phyloP scores from a whole-genome alignment of 2,797 vertebrate genomes.

The Rhadinocentrus ornatus region DNA sequence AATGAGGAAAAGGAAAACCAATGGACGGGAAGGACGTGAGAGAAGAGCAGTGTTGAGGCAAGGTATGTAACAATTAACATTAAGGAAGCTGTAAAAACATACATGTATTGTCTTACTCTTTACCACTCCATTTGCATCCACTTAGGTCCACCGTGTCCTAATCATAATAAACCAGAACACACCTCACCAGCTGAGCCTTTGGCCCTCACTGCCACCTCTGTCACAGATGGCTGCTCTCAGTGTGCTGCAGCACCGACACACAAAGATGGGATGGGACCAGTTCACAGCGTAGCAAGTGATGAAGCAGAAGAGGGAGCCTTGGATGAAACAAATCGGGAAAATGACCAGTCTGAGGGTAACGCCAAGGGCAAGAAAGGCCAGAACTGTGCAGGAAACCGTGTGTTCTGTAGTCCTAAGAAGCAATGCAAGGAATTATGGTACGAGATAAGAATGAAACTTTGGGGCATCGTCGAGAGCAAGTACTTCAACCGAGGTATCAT shows the following conservation, averaged over 20 bases:
- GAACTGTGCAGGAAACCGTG: background rate
- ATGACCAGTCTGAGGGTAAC: slow-evolving; percentile 23
- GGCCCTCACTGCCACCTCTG: slow-evolving; percentile 78
- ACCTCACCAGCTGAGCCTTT: slow-evolving; percentile 76
- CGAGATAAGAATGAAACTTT: slow-evolving; percentile 81
- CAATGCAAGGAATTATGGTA: slow-evolving; percentile 73
- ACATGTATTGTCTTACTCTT: background rate
- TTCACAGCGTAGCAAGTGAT: slow-evolving; percentile 33
- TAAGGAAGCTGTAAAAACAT: background rate
- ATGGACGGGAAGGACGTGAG: slow-evolving; percentile 43
- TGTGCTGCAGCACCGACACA: slow-evolving; percentile 72
- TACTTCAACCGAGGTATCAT: slow-evolving; percentile 98
- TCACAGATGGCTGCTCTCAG: slow-evolving; percentile 81
- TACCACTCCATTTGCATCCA: slow-evolving; percentile 4
- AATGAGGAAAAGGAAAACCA: slow-evolving; percentile 57
- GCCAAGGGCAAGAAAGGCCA: slow-evolving; percentile 44
- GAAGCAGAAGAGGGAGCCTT: slow-evolving; percentile 61
- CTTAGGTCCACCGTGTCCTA: slow-evolving; percentile 82
- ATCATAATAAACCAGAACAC: slow-evolving; percentile 80
- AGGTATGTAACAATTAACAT: slow-evolving; percentile 36
- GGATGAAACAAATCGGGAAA: slow-evolving; percentile 64
- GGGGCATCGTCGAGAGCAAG: slow-evolving; percentile 96
- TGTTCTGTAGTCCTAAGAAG: slow-evolving; percentile 55
- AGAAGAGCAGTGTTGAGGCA: slow-evolving; percentile 41
- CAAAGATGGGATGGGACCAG: slow-evolving; percentile 51